phyloP scores from a whole-genome alignment of 2,888 invertebrate genomes.

The Harpalus rubripes region DNA sequence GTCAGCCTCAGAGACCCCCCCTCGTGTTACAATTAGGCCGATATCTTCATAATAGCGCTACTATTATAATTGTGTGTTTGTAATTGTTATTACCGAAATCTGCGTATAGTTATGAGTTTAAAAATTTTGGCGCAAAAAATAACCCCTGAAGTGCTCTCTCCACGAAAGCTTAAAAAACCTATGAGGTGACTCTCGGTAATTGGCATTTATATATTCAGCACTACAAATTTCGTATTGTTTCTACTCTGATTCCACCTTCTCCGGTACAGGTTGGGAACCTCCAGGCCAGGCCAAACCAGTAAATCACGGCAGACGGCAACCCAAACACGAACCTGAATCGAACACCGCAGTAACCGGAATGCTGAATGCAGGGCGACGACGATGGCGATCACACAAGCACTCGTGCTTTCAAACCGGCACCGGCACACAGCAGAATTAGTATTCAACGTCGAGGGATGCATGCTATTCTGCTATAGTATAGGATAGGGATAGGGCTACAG shows the following conservation, averaged over 20 bases:
- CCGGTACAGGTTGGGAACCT: not conserved
- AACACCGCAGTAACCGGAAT: slow-evolving; percentile 13
- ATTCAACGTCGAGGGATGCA: not conserved
- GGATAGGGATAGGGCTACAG: too few relatives aligned
- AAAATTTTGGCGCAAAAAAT: too few relatives aligned
- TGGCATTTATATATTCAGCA: too few relatives aligned
- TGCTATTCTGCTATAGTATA: not conserved
- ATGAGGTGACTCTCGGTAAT: too few relatives aligned
- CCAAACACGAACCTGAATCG: slow-evolving; percentile 48
- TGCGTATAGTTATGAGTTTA: too few relatives aligned
- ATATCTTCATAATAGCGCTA: too few relatives aligned
- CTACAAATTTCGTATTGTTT: not conserved
- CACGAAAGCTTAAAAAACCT: too few relatives aligned
- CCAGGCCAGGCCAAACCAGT: slow-evolving; percentile 31
- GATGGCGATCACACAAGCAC: not conserved
- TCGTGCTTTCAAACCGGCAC: not conserved
- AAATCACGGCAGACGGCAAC: slow-evolving; percentile 43
- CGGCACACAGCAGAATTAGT: not conserved
- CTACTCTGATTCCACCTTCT: not conserved
- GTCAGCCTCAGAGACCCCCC: too few relatives aligned
- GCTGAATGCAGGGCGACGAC: not conserved
- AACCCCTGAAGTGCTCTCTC: too few relatives aligned
- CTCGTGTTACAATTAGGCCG: too few relatives aligned
- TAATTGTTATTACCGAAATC: too few relatives aligned
- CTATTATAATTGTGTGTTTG: too few relatives aligned